phyloP scores from a whole-genome alignment of 2,888 invertebrate species.

The Petrolisthes manimaculis region DNA sequence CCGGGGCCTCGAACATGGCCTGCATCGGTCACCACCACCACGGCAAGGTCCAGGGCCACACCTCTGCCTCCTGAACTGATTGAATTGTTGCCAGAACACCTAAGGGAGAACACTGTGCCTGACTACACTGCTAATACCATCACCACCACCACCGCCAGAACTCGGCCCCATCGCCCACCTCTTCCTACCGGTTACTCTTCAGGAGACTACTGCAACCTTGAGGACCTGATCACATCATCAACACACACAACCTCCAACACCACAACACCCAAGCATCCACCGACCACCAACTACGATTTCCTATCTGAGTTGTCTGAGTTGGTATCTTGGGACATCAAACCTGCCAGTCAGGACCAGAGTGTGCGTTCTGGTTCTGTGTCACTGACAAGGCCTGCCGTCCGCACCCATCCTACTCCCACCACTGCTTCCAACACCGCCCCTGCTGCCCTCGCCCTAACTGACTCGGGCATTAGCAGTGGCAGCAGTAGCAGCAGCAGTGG shows the following conservation, averaged over 20 bases:
- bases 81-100: slow-evolving; percentile 51
- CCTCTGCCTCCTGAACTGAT: slow-evolving; percentile 51
- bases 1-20: not conserved
- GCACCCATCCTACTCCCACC: not conserved
- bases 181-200: not conserved
- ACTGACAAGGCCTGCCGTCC: not conserved
- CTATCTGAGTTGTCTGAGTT: slow-evolving; percentile 33
- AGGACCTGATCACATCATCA: not conserved
- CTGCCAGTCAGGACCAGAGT: slow-evolving; percentile 12
- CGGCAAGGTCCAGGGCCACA: slow-evolving; percentile 38
- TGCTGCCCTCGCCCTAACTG: slow-evolving; percentile 33
- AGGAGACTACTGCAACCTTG: slow-evolving; percentile 48
- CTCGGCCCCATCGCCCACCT: not conserved
- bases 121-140: slow-evolving; percentile 20
- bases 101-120: slow-evolving; percentile 47
- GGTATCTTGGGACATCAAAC: slow-evolving; percentile 5
- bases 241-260: too few relatives aligned
- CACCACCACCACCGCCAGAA: not conserved
- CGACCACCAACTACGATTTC: slow-evolving; percentile 27
- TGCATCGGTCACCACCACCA: slow-evolving; percentile 24
- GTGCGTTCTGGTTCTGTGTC: slow-evolving; percentile 12
- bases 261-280: too few relatives aligned
- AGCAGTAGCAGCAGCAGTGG: slow-evolving; percentile 36
- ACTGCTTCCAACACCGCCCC: slow-evolving; percentile 31
- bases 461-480: slow-evolving; percentile 42